Conservation (phyloP, 2,888 invertebrate species). For the Hirtodrosophila duncani region DNA sequence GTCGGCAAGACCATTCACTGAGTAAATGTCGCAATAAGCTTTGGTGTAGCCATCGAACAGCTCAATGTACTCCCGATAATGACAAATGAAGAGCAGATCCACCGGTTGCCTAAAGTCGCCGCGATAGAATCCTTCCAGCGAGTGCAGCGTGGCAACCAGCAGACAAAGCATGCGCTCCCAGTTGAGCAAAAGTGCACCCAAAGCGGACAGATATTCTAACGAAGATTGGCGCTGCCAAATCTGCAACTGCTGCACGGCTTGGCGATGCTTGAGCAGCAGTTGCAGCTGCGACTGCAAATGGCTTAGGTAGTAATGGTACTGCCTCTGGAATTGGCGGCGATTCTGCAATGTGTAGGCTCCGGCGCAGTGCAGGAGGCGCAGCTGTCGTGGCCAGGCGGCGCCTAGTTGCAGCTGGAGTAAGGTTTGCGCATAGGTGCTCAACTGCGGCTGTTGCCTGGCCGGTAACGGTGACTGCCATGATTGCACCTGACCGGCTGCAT, state of each 20-base stretch:
- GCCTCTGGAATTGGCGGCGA: constrained; percentile 60
- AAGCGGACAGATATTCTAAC: constrained; percentile 21
- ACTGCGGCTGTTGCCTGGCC: constrained; percentile 36
- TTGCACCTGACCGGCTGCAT: constrained; percentile 55
- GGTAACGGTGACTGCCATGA: constrained; percentile 38
- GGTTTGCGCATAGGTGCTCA: constrained; percentile 57
- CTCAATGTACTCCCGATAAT: constrained; percentile 85
- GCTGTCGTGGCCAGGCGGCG: constrained; percentile 51
- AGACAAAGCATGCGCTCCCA: constrained; percentile 85
- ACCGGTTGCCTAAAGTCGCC: constrained; percentile 82
- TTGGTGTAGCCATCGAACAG: constrained; percentile 85
- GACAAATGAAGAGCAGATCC: constrained; percentile 84
- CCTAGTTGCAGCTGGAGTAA: constrained; percentile 64
- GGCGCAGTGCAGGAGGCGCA: constrained; percentile 69
- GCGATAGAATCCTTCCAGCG: constrained; percentile 84
- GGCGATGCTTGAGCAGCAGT: constrained; percentile 58
- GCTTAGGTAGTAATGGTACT: constrained; percentile 61
- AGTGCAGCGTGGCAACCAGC: constrained; percentile 83
- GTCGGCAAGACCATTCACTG: constrained; percentile 84
- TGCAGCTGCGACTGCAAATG: constrained; percentile 72
- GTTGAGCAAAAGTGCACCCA: constrained; percentile 80
- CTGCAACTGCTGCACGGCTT: constrained; percentile 45
- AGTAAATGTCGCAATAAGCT: constrained; percentile 85
- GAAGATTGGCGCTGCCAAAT: constrained; percentile 34
- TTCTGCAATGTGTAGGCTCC: constrained; percentile 70